phyloP scores from a whole-genome alignment of 2,888 invertebrate genomes.

The Petrolisthes cinctipes region DNA sequence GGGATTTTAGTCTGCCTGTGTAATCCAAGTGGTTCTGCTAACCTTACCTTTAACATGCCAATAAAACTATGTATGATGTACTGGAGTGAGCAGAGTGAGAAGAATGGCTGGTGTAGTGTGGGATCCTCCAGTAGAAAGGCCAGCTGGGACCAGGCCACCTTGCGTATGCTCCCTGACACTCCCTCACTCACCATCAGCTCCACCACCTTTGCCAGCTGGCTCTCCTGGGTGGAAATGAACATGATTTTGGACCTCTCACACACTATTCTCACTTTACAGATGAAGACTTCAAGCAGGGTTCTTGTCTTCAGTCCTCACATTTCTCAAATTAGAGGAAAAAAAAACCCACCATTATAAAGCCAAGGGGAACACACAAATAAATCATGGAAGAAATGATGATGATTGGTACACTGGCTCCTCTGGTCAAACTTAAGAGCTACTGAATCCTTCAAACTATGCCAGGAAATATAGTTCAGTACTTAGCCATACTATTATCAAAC shows the following conservation, averaged over 20 bases:
- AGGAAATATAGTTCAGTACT: too few relatives aligned
- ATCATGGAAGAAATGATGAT: not conserved
- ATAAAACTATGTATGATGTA: conserved; percentile 36
- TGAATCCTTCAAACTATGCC: too few relatives aligned
- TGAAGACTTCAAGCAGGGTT: not conserved
- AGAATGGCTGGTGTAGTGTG: conserved; percentile 47
- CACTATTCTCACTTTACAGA: not conserved
- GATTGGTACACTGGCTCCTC: too few relatives aligned
- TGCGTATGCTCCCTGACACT: conserved; percentile 35
- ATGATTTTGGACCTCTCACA: not conserved
- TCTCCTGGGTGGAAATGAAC: conserved; percentile 20
- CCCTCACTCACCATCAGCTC: conserved; percentile 30
- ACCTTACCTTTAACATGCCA: conserved; percentile 46
- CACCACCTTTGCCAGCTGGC: conserved; percentile 36
- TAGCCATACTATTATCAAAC: too few relatives aligned
- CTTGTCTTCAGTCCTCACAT: not conserved
- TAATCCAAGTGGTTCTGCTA: too few relatives aligned
- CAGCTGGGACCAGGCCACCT: conserved; percentile 57
- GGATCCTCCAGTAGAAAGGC: conserved; percentile 53
- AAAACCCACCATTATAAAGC: not conserved
- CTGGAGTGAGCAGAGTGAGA: conserved; percentile 47
- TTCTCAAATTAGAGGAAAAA: not conserved
- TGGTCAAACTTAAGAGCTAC: too few relatives aligned
- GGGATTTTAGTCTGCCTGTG: too few relatives aligned
- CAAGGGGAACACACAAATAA: not conserved